Evolutionary conservation across 2,113 vertebrate species (phyloP).

Genomic region (Crypturellus undulatus): DNA sequence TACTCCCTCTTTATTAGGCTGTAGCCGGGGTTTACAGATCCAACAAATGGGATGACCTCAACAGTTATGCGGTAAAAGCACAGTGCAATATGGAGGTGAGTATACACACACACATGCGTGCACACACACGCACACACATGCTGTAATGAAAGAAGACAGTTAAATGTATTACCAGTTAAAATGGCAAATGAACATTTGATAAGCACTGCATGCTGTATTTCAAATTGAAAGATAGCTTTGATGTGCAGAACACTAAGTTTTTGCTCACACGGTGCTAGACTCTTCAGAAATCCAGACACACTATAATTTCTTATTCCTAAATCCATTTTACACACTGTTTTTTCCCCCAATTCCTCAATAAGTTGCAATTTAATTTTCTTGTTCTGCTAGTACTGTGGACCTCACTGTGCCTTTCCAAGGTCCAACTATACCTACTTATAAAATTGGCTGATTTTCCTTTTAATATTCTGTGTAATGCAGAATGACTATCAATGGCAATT

Average conservation of each 20-base stretch:
- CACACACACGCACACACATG: not conserved
- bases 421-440: constrained; percentile 1
- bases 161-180: not conserved
- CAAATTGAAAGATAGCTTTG: constrained; percentile 1
- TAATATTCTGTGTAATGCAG: not conserved
- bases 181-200: not conserved
- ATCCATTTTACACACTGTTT: not conserved
- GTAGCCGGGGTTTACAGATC: not conserved
- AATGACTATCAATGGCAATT: not conserved
- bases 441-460: not conserved
- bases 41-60: not conserved
- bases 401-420: not conserved
- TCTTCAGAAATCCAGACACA: not conserved
- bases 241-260: not conserved
- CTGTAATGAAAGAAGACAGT: not conserved
- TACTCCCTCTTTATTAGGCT: not conserved
- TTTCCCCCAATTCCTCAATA: not conserved
- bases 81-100: not conserved
- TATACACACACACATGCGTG: not conserved
- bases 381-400: not conserved
- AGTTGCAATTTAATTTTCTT: constrained; percentile 13
- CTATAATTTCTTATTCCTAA: not conserved
- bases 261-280: not conserved
- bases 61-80: not conserved
- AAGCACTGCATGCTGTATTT: not conserved